These are phyloP conservation scores for Carassius carassius DNA, from an alignment of 2,113 vertebrate species.

Conservation along the genomic window DNA sequence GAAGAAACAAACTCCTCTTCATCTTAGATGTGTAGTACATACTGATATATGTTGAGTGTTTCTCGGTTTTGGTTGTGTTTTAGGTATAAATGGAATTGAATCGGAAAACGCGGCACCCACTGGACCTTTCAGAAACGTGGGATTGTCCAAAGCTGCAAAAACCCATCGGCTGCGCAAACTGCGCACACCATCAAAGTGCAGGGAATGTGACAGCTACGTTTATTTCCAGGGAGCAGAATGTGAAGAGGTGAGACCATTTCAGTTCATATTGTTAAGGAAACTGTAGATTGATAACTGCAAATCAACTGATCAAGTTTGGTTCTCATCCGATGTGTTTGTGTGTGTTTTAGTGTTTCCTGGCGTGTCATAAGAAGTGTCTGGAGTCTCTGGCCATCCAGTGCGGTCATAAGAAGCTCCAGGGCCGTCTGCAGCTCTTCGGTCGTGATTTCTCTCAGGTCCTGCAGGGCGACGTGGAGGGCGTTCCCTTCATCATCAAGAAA, in stretches of 20 bases:
- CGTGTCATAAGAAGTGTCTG: conserved; percentile 96
- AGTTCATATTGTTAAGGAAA: background rate
- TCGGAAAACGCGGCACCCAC: conserved; percentile 76
- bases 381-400: conserved; percentile 96
- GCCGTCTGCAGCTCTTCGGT: conserved; percentile 91
- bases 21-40: background rate
- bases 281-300: background rate
- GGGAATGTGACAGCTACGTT: conserved; percentile 96
- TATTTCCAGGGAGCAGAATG: conserved; percentile 98
- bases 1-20: background rate
- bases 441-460: conserved; percentile 82
- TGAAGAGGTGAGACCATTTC: conserved; percentile 82
- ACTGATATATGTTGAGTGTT: background rate
- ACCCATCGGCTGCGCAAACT: conserved; percentile 92
- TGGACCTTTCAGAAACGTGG: conserved; percentile 86
- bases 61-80: background rate
- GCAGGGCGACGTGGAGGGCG: conserved; percentile 69
- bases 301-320: too few relatives aligned
- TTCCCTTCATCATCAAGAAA: conserved; percentile 93
- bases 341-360: conserved; percentile 84
- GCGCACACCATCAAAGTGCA: conserved; percentile 87
- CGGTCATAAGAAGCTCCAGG: conserved; percentile 93
- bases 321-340: background rate
- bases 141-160: conserved; percentile 90
- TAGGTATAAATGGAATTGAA: conserved; percentile 85